Conservation (phyloP, 2,888 invertebrate genomes). For the Gastracanthus pulcherrimus region DNA sequence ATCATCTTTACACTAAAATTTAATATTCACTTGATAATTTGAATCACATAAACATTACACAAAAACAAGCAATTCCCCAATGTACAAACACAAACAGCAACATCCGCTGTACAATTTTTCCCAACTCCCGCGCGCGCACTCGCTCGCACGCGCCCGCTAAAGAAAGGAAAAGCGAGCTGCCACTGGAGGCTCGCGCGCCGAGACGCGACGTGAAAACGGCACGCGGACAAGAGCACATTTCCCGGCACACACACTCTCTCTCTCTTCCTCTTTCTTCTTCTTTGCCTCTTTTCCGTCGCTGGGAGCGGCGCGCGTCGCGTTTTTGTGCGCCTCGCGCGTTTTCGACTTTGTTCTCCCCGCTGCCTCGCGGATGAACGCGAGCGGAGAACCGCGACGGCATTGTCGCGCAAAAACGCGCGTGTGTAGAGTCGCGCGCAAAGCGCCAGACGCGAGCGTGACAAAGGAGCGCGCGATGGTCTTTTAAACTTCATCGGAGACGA, state of each 20-base stretch:
- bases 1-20: too few relatives aligned
- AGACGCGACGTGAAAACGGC: not conserved
- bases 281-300: not conserved
- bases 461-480: conserved; percentile 18
- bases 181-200: too few relatives aligned
- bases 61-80: too few relatives aligned
- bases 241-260: too few relatives aligned
- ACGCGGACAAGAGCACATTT: not conserved
- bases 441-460: not conserved
- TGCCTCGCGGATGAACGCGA: not conserved
- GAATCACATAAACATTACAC: too few relatives aligned
- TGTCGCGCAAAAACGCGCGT: not conserved
- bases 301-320: not conserved
- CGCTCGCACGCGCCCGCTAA: not conserved
- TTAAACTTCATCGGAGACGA: conserved; percentile 33
- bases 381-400: too few relatives aligned
- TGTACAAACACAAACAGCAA: not conserved
- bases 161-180: too few relatives aligned
- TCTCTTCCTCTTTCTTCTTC: not conserved
- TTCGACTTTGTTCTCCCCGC: not conserved
- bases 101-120: not conserved
- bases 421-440: too few relatives aligned
- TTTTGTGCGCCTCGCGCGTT: not conserved
- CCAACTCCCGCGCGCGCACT: not conserved
- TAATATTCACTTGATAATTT: too few relatives aligned